Percentiles rank a stretch among this genome's conserved stretches.
These are phyloP conservation scores for Dendrocincla fuliginosa DNA, from an alignment of 2,797 vertebrate genomes.

Conservation along the genomic window DNA sequence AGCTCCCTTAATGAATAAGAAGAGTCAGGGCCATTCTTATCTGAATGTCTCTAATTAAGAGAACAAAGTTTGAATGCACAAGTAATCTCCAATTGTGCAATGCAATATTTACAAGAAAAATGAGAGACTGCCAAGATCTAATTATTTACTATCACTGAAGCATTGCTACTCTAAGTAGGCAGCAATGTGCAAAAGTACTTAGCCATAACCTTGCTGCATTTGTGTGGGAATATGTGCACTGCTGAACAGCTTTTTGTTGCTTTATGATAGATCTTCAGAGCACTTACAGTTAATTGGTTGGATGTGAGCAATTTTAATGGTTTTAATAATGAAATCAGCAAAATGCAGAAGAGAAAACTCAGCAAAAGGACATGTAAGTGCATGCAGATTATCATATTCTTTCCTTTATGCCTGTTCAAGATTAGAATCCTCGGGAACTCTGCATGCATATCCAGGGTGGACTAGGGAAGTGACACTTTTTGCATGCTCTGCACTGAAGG, in stretches of 20 bases:
- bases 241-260: conserved; percentile 37
- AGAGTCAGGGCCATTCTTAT: background rate
- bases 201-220: background rate
- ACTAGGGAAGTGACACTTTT: background rate
- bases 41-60: conserved; percentile 61
- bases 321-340: conserved; percentile 48
- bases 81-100: conserved; percentile 51
- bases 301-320: conserved; percentile 25
- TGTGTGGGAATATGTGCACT: background rate
- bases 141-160: conserved; percentile 71
- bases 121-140: conserved; percentile 63
- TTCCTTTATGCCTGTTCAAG: background rate
- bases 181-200: conserved; percentile 37
- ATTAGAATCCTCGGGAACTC: background rate
- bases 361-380: conserved; percentile 18
- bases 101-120: conserved; percentile 50
- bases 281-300: conserved; percentile 33
- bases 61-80: conserved; percentile 43
- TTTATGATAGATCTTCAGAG: conserved; percentile 20
- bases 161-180: conserved; percentile 53
- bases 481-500: background rate
- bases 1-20: conserved; percentile 6
- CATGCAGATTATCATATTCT: background rate
- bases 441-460: background rate
- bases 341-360: conserved; percentile 13